Conservation (phyloP, 2,888 invertebrate genomes). For the Uropetala carovei region DNA sequence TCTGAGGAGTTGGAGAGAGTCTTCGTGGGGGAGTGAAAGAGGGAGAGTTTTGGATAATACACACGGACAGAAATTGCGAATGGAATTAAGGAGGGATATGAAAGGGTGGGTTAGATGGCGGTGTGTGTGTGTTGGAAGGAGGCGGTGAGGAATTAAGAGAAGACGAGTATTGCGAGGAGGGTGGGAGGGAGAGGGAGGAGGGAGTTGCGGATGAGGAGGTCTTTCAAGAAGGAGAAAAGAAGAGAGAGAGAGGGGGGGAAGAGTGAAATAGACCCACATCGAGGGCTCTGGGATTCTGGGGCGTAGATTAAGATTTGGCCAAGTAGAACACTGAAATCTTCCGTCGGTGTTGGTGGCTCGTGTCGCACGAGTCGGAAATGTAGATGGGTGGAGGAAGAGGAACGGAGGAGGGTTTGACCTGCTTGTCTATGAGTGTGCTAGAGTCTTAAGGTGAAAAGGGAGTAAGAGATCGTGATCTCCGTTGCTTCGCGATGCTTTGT, state of each 20-base stretch:
- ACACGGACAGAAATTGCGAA: slow-evolving; percentile 58
- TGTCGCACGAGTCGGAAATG: neutral
- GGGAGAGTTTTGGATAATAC: slow-evolving; percentile 56
- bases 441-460: slow-evolving; percentile 40
- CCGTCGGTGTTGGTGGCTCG: slow-evolving; percentile 45
- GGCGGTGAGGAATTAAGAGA: slow-evolving; percentile 19
- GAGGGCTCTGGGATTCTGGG: slow-evolving; percentile 22
- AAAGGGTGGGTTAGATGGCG: slow-evolving; percentile 38
- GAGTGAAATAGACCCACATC: neutral
- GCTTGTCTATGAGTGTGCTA: slow-evolving; percentile 51
- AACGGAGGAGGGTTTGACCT: slow-evolving; percentile 22
- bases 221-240: neutral
- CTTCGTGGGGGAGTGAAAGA: neutral
- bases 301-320: slow-evolving; percentile 63
- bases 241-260: neutral
- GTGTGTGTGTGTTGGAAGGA: neutral
- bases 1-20: slow-evolving; percentile 8
- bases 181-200: neutral
- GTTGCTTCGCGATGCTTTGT: slow-evolving; percentile 27
- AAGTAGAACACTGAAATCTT: slow-evolving; percentile 63
- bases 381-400: neutral
- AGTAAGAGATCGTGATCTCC: neutral
- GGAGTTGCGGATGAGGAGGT: neutral
- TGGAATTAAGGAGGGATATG: slow-evolving; percentile 60
- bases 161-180: neutral